Base-by-base conservation (phyloP, 2,888 invertebrate genomes). In the Eugnorisma glareosa region DNA sequence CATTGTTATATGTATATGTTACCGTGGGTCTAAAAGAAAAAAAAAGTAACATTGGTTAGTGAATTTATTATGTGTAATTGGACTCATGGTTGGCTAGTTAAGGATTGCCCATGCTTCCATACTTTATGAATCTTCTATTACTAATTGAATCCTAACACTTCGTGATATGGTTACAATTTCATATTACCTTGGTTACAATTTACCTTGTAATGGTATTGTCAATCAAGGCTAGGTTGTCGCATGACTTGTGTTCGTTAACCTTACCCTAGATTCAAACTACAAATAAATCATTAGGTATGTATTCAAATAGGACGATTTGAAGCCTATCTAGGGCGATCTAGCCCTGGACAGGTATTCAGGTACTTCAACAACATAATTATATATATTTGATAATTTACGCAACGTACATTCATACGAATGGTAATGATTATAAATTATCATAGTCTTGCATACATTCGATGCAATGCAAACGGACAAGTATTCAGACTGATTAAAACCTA, bases 81-180 rank as follows among this genome's bases (percentile, higher is more conserved):
- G 81, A 81, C 86, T 89, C 84, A 81, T 82, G 84, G 86, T 79
- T 71, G 73, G 74, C 80, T 83, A 82, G 82, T 77, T 74, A 84
- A 83, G 84, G 84, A 81, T 86, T 88, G 87, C 84, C 86, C 81
- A 89, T 91, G 89, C 92, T 92, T 92, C 91, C 89, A 86, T 83
- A 75, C 63, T 76, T 77, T 64, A 83, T 83, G 81, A 74, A 85
- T 75, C 78, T 75, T 81, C 21, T 74, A 57, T 75, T 75, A 77
- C 66, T 73, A n/a, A 70, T 80, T 79, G 81, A 84, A 76, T 83
- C 84, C 77, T 77, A 73, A 59, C 68, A 67, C 74, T 87, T 77
- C 69, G 70, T 77, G 68, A 64, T 75, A 48, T 78, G 75, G 78
- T 82, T 86, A 78, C 84, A 79, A 76, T 88, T 74, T 84, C 67